phyloP scores from a whole-genome alignment of 2,888 invertebrate genomes.

The Dione juno region DNA sequence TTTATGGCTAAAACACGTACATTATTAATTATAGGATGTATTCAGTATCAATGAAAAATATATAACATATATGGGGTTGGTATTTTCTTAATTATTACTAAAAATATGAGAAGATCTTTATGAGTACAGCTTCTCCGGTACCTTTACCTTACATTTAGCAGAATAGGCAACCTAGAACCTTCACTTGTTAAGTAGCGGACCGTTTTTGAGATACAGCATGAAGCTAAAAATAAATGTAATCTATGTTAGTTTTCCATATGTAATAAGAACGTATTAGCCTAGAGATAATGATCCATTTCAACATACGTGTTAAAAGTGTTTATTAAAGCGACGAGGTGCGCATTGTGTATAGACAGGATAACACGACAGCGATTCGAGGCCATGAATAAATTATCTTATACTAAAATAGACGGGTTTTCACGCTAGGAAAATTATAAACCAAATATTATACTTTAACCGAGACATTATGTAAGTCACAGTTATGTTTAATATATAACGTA shows the following conservation, averaged over 20 bases:
- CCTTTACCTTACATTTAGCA: no score
- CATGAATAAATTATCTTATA: slow-evolving; percentile 33
- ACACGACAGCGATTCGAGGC: slow-evolving; percentile 29
- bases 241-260: background rate
- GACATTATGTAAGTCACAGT: background rate
- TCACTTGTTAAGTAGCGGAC: no score
- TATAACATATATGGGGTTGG: no score
- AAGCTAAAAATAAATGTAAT: background rate
- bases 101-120: no score
- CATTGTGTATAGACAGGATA: slow-evolving; percentile 19
- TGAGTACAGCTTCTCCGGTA: no score
- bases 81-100: no score
- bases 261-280: background rate
- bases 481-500: background rate
- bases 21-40: background rate
- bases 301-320: slow-evolving; percentile 19
- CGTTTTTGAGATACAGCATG: no score
- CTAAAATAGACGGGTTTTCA: slow-evolving; percentile 37
- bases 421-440: slow-evolving; percentile 29
- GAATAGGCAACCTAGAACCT: no score
- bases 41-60: background rate
- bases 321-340: background rate
- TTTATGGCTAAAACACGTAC: background rate
- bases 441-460: slow-evolving; percentile 21
- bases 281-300: slow-evolving; percentile 15